Conservation (phyloP, 1,140 invertebrate genomes). For the Eurytemora carolleeae region DNA sequence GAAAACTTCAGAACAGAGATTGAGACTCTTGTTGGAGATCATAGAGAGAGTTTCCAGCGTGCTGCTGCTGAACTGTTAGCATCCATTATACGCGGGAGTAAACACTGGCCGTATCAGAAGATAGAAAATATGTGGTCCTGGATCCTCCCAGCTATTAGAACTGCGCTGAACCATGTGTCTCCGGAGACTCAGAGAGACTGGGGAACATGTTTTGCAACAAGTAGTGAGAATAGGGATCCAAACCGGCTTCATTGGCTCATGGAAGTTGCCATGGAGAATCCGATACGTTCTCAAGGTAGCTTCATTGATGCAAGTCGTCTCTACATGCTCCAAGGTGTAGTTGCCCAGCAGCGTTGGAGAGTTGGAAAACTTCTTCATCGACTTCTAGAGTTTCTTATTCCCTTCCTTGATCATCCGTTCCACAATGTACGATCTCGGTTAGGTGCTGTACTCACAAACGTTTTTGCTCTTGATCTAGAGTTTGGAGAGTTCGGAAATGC, state of each 20-base stretch:
- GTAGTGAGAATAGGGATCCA: constrained; percentile 41
- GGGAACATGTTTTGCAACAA: constrained; percentile 42
- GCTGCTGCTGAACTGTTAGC: constrained; percentile 63
- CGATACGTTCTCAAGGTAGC: constrained; percentile 36
- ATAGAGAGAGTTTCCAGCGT: constrained; percentile 50
- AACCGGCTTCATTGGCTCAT: constrained; percentile 43
- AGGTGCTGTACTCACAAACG: constrained; percentile 27
- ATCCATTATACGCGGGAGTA: constrained; percentile 47
- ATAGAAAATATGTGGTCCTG: constrained; percentile 35
- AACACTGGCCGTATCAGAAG: constrained; percentile 57
- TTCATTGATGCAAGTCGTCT: constrained; percentile 42
- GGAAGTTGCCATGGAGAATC: constrained; percentile 45
- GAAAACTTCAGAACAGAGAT: constrained; percentile 42
- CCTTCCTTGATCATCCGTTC: constrained; percentile 45
- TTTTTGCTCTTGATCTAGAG: constrained; percentile 14
- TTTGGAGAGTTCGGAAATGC: constrained; percentile 2
- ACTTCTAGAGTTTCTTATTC: constrained; percentile 29
- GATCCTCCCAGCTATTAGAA: constrained; percentile 37
- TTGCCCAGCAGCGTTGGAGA: constrained; percentile 49
- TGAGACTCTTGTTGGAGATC: constrained; percentile 39
- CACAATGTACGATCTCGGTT: constrained; percentile 55
- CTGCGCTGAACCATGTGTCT: constrained; percentile 37
- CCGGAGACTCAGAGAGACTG: constrained; percentile 48
- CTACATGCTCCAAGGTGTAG: constrained; percentile 26
- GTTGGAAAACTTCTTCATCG: constrained; percentile 38